Evolutionary conservation across 1,140 invertebrate genomes (phyloP), one percentile per base, ranked within the genome.

Genomic region (Orius insidiosus): DNA sequence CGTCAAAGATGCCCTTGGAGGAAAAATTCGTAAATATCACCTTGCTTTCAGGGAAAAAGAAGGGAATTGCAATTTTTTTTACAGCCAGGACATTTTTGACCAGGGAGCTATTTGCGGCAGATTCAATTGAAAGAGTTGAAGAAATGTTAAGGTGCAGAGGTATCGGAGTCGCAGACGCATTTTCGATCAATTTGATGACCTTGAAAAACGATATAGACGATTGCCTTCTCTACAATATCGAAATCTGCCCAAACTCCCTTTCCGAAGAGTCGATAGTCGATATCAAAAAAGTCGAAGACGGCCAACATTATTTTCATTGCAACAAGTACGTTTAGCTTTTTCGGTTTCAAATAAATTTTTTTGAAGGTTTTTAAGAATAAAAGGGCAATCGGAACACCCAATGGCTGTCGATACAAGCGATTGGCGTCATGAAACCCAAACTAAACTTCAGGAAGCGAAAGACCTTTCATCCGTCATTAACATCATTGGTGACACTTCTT

Each of bases 151-250:
- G 68, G 6, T 84, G 88, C 58, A 62, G 70, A 5, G 82, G 83
- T 0, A 70, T 71, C 44, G 85, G 85, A 0, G 74, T 78, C 0
- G 81, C 69, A 0, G 81, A 88, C 63, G 85, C 80, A 2, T 83
- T 85, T 53, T 83, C 81, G 5, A 68, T 88, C 0, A 90, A 89
- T 62, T 73, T 87, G 69, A 76, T 78, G 3, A 88, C 87, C 59
- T 58, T 85, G 3, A 59, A 63, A n/a, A 71, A 75, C 53, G 69
- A 74, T 45, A 9, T 13, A 11, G 76, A 76, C 0, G 66, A 72
- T 45, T 64, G 74, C 35, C 59, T 83, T 53, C 79, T 85, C 53
- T 76, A 83, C 53, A 88, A 87, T 54, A 70, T 76, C 1, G 85
- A 90, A 61, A 73, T 88, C 50, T 80, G 71, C 0, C 85, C 85